Conservation (phyloP, 2,113 vertebrate genomes). For the Oreamnos americanus region DNA sequence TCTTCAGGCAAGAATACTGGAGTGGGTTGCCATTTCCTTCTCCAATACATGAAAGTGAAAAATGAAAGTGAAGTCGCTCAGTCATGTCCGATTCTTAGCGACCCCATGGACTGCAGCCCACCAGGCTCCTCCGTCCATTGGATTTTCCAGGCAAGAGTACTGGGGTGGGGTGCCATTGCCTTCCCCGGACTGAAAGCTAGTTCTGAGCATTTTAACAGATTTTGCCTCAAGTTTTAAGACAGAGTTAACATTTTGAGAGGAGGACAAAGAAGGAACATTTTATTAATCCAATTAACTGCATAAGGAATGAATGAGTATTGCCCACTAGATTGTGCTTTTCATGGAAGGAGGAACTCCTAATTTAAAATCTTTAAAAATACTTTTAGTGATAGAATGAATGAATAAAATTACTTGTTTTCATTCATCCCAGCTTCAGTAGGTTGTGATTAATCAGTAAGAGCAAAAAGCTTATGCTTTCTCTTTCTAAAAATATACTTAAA, state of each 20-base stretch:
- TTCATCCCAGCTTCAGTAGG: neutral
- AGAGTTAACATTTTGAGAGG: neutral
- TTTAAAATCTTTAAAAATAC: neutral
- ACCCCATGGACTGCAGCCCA: too few relatives aligned
- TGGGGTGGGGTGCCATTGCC: too few relatives aligned
- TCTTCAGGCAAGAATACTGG: too few relatives aligned
- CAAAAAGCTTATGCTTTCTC: neutral
- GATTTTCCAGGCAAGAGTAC: too few relatives aligned
- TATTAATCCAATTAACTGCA: neutral
- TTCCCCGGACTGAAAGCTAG: neutral
- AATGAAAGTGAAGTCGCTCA: too few relatives aligned
- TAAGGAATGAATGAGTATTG: neutral
- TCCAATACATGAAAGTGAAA: too few relatives aligned
- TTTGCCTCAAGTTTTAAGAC: neutral
- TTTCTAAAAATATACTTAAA: neutral
- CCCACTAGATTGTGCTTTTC: neutral
- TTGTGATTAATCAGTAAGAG: neutral
- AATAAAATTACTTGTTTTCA: neutral
- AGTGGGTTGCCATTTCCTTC: too few relatives aligned
- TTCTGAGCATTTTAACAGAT: constrained; percentile 3
- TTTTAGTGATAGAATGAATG: neutral
- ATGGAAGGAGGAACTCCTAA: neutral
- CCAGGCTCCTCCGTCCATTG: too few relatives aligned
- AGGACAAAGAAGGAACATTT: neutral
- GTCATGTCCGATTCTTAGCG: too few relatives aligned